Evolutionary conservation across 2,888 invertebrate genomes (phyloP).

Genomic region (Didymodactylos carnosus): DNA sequence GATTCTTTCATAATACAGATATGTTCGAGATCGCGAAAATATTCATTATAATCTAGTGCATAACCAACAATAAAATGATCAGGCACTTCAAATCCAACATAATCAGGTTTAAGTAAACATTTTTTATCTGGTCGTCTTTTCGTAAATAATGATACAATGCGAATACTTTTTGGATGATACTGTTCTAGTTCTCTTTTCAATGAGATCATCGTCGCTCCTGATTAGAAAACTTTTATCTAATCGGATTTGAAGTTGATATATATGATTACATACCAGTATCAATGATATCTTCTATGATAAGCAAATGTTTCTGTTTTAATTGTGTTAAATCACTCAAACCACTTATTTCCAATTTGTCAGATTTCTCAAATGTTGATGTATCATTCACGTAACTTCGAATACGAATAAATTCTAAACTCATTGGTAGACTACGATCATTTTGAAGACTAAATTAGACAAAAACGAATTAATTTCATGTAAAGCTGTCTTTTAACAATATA

Average conservation of each 20-base stretch:
- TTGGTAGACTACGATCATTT: constrained; percentile 1
- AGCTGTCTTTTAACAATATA: too few species aligned
- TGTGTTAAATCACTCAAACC: constrained; percentile 5
- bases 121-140: constrained; percentile 29
- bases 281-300: constrained; percentile 43
- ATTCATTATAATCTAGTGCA: constrained; percentile 43
- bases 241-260: too few species aligned
- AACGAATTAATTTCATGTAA: too few species aligned
- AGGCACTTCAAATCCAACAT: constrained; percentile 42
- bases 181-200: constrained; percentile 32
- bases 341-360: constrained; percentile 34
- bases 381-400: constrained; percentile 31
- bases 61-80: constrained; percentile 43
- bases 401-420: constrained; percentile 13
- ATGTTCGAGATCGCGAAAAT: constrained; percentile 39
- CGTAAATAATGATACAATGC: constrained; percentile 36
- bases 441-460: neutral
- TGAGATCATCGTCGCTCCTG: constrained; percentile 39
- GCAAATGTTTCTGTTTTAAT: constrained; percentile 31
- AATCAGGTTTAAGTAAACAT: constrained; percentile 30
- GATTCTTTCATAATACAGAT: constrained; percentile 6
- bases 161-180: constrained; percentile 33
- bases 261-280: constrained; percentile 42
- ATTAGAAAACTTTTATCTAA: too few species aligned
- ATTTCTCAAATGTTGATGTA: too few species aligned